Conservation (phyloP, 2,888 invertebrate genomes). For the Chouioia cunea region DNA sequence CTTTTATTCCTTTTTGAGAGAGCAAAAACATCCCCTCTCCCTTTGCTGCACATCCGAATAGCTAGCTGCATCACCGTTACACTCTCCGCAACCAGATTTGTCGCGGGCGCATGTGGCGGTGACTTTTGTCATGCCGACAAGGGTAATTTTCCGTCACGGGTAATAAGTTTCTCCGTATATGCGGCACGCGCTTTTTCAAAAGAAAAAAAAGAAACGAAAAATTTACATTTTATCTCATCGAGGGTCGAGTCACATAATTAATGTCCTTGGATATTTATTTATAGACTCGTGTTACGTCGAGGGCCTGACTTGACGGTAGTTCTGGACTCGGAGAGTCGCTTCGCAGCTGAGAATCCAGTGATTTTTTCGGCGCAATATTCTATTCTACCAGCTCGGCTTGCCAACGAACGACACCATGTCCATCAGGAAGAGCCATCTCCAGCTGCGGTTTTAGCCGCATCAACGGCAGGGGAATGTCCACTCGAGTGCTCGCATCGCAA, state of each 20-base stretch:
- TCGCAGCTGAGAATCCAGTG: slow-evolving; percentile 60
- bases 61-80: slow-evolving; percentile 8
- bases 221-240: not conserved
- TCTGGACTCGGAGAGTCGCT: slow-evolving; percentile 58
- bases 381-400: slow-evolving; percentile 55
- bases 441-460: slow-evolving; percentile 24
- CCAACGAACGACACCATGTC: slow-evolving; percentile 57
- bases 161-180: not conserved
- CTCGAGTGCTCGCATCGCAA: slow-evolving; percentile 59
- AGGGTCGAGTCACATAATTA: not conserved
- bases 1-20: not conserved
- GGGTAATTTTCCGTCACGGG: not conserved
- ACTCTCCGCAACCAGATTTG: slow-evolving; percentile 26
- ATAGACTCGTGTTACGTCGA: slow-evolving; percentile 56
- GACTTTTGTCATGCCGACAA: slow-evolving; percentile 12
- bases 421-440: slow-evolving; percentile 33
- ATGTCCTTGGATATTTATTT: not conserved
- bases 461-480: slow-evolving; percentile 55
- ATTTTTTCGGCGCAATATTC: slow-evolving; percentile 62
- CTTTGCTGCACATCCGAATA: not conserved
- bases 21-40: slow-evolving; percentile 14
- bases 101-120: no score
- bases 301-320: slow-evolving; percentile 59
- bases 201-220: not conserved
- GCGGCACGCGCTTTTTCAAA: not conserved